These are phyloP conservation scores for Halocaridina rubra DNA, from an alignment of 2,888 invertebrate species.

Conservation along the genomic window DNA sequence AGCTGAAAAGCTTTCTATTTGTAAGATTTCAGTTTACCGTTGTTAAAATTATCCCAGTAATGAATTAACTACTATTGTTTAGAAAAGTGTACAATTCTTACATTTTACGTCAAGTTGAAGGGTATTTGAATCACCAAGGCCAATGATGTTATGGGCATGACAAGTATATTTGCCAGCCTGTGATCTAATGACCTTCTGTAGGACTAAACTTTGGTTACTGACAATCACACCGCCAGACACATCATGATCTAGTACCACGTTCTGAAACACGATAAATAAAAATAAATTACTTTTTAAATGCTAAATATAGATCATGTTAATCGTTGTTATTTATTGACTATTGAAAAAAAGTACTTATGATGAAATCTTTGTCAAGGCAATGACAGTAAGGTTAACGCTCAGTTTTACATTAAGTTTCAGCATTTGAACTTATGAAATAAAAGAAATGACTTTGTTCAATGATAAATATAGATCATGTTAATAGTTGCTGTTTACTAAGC, in stretches of 20 bases:
- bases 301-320: too few species aligned
- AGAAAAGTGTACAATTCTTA: slow-evolving; percentile 73
- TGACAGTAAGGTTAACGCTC: too few species aligned
- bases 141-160: slow-evolving; percentile 90
- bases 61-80: not conserved
- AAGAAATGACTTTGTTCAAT: too few species aligned
- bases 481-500: too few species aligned
- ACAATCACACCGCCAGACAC: slow-evolving; percentile 86
- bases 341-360: too few species aligned
- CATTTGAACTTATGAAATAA: too few species aligned
- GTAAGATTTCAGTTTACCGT: not conserved
- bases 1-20: not conserved
- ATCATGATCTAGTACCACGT: slow-evolving; percentile 81
- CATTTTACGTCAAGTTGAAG: slow-evolving; percentile 89
- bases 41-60: not conserved
- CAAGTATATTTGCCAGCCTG: slow-evolving; percentile 90
- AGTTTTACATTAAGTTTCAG: too few species aligned
- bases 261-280: too few species aligned
- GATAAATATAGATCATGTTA: too few species aligned
- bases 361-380: too few species aligned
- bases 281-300: too few species aligned
- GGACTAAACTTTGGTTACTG: slow-evolving; percentile 82
- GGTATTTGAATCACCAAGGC: slow-evolving; percentile 84
- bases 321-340: too few species aligned
- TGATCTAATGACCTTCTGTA: slow-evolving; percentile 82